These are phyloP conservation scores for Habroteleia sp. DNA, from an alignment of 2,888 invertebrate genomes.

Conservation along the genomic window DNA sequence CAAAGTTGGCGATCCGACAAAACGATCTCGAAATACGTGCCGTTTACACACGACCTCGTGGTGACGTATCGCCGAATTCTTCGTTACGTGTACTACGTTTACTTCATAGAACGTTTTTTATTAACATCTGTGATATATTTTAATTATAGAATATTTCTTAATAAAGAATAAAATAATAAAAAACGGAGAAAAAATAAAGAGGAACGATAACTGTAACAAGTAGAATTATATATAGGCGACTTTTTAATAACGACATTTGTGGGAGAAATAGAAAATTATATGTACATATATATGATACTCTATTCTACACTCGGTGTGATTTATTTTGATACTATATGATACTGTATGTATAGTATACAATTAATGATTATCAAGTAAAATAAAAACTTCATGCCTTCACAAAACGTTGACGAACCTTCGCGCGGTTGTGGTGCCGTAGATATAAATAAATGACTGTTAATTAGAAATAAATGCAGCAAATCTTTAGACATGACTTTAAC, in stretches of 20 bases:
- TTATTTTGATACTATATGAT: constrained; percentile 79
- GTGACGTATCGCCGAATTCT: constrained; percentile 62
- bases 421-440: constrained; percentile 69
- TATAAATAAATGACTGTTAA: constrained; percentile 30
- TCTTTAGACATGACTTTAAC: too few species aligned
- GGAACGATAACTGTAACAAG: constrained; percentile 64
- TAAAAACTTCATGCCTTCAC: constrained; percentile 75
- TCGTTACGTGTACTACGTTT: constrained; percentile 70
- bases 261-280: constrained; percentile 68
- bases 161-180: constrained; percentile 64
- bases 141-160: constrained; percentile 77
- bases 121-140: constrained; percentile 80
- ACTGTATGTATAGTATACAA: constrained; percentile 73
- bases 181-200: constrained; percentile 57
- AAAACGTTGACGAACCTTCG: constrained; percentile 75
- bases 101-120: constrained; percentile 75
- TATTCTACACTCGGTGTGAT: constrained; percentile 79
- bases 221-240: constrained; percentile 67
- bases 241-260: constrained; percentile 69
- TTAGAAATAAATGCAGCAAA: constrained; percentile 19
- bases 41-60: constrained; percentile 62
- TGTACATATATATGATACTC: constrained; percentile 78
- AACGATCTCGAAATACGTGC: constrained; percentile 58
- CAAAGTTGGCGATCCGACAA: constrained; percentile 50
- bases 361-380: constrained; percentile 72